Conservation (phyloP, 92 coral and sea anemone genomes). For the Montipora capitata region DNA sequence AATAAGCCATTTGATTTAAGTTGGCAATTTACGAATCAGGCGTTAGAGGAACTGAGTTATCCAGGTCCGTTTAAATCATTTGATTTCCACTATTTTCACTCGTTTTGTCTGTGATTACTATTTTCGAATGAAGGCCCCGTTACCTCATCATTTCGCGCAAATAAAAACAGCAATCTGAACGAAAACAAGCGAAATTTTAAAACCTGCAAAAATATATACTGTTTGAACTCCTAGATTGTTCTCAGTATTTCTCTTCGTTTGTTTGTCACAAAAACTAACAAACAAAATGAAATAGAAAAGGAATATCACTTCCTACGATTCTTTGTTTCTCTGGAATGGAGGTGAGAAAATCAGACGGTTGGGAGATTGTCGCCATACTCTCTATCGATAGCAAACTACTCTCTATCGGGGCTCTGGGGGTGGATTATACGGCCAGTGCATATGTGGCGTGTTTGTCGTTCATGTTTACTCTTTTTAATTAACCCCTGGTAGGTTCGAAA, state of each 20-base stretch:
- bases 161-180: background rate
- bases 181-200: background rate
- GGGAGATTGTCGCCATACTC: too few relatives aligned
- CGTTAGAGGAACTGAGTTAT: constrained; percentile 6
- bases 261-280: too few relatives aligned
- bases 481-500: too few relatives aligned
- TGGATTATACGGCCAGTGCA: background rate
- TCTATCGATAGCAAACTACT: too few relatives aligned
- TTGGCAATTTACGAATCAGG: constrained; percentile 31
- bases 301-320: too few relatives aligned
- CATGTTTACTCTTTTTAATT: too few relatives aligned
- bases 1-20: constrained; percentile 43
- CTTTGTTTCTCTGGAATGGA: too few relatives aligned
- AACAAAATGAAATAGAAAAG: too few relatives aligned
- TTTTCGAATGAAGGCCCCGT: background rate
- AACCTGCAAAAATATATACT: too few relatives aligned
- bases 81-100: background rate
- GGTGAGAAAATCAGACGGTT: too few relatives aligned
- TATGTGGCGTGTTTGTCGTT: background rate
- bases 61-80: background rate
- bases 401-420: background rate
- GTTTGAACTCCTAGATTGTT: too few relatives aligned
- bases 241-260: too few relatives aligned
- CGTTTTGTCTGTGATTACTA: background rate
- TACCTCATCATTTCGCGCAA: background rate